phyloP scores from a whole-genome alignment of 2,113 vertebrate genomes.

The Antigone vipio region DNA sequence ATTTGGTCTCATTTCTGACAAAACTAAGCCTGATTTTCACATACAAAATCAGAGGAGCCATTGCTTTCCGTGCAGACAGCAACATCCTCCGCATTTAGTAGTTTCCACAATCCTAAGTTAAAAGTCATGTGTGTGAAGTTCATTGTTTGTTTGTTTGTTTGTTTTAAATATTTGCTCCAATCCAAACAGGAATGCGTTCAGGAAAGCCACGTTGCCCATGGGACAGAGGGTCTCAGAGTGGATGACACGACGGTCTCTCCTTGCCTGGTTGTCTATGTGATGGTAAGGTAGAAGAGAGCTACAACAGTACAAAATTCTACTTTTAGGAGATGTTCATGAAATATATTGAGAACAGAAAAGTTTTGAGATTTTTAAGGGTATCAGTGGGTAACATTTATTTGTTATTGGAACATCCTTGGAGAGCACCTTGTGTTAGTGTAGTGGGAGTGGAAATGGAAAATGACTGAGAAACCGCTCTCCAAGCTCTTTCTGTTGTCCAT shows the following conservation, averaged over 20 bases:
- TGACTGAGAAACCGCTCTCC: not conserved
- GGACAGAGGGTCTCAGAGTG: not conserved
- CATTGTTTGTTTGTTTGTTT: not conserved
- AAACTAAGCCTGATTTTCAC: not conserved
- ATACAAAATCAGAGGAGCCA: not conserved
- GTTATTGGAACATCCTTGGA: not conserved
- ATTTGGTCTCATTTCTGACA: not conserved
- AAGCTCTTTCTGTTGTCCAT: not conserved
- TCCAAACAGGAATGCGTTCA: not conserved
- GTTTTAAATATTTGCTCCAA: not conserved
- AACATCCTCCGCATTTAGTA: not conserved
- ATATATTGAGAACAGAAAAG: not conserved
- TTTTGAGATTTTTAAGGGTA: not conserved
- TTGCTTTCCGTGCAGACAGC: not conserved
- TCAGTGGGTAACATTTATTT: not conserved
- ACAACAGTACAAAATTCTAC: not conserved
- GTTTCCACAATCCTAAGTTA: not conserved
- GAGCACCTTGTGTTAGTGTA: not conserved
- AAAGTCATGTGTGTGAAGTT: not conserved
- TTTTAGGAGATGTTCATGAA: not conserved
- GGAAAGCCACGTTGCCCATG: fast-evolving
- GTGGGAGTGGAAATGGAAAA: not conserved
- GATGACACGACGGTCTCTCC: not conserved
- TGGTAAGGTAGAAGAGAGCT: not conserved
- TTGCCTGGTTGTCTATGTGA: not conserved